These are phyloP conservation scores for Caenorhabditis sinica DNA, from an alignment of 2,888 invertebrate species.

Conservation along the genomic window DNA sequence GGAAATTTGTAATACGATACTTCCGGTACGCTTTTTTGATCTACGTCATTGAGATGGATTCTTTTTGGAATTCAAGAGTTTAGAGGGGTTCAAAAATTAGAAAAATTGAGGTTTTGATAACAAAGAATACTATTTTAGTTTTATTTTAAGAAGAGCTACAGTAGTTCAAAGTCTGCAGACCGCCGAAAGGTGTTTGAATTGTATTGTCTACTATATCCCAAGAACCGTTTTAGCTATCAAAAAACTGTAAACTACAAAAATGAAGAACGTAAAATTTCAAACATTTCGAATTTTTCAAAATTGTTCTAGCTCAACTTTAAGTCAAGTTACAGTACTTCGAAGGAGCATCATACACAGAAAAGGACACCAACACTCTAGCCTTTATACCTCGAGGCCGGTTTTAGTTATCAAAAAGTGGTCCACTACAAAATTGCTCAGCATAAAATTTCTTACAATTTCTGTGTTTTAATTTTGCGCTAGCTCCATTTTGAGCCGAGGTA, in stretches of 20 bases:
- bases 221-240: not conserved
- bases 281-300: not conserved
- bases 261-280: not conserved
- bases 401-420: not conserved
- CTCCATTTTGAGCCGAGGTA: not conserved
- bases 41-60: too few relatives aligned
- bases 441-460: not conserved
- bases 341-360: too few relatives aligned
- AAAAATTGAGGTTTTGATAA: too few relatives aligned
- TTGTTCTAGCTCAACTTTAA: not conserved
- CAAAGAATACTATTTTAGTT: too few relatives aligned
- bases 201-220: not conserved
- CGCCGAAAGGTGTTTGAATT: not conserved
- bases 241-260: not conserved
- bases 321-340: not conserved
- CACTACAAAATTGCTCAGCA: not conserved
- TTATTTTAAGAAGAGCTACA: too few relatives aligned
- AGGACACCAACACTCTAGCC: too few relatives aligned
- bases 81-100: too few relatives aligned
- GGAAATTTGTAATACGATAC: too few relatives aligned
- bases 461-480: not conserved
- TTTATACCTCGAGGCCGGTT: not conserved
- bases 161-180: not conserved
- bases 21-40: not conserved
- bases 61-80: too few relatives aligned